These are phyloP conservation scores for Orchesella cincta DNA, from an alignment of 1,140 invertebrate genomes.

Conservation along the genomic window DNA sequence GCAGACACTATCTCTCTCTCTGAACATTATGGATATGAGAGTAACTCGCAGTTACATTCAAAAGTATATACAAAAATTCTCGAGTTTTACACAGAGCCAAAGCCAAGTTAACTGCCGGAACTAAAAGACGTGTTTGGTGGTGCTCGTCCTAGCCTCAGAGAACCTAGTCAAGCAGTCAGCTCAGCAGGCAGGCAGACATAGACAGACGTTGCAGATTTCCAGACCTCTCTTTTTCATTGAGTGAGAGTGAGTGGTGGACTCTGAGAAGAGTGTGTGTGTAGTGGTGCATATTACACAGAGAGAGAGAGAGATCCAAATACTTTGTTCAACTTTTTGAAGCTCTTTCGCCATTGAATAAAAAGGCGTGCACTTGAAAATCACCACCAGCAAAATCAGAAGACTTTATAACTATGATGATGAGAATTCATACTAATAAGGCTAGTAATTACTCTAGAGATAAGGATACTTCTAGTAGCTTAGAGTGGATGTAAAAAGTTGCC, in stretches of 20 bases:
- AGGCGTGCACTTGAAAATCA: constrained; percentile 9
- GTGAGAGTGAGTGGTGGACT: background rate
- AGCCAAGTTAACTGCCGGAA: constrained; percentile 16
- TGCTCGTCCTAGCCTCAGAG: background rate
- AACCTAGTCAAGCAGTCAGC: background rate
- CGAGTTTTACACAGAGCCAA: too few species aligned
- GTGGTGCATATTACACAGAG: background rate
- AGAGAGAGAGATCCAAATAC: background rate
- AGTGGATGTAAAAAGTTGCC: background rate
- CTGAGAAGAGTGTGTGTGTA: background rate
- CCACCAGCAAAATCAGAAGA: background rate
- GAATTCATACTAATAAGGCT: too few species aligned
- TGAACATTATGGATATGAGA: too few species aligned
- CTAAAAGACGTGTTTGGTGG: constrained; percentile 8
- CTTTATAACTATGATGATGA: too few species aligned
- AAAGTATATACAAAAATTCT: too few species aligned
- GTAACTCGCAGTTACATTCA: too few species aligned
- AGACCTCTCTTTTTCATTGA: background rate
- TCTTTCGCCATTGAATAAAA: background rate
- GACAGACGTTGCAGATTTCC: background rate
- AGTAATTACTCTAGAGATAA: too few species aligned
- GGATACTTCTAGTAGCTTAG: too few species aligned
- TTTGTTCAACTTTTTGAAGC: background rate
- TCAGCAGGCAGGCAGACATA: background rate
- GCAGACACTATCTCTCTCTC: too few species aligned